A percentile compares a stretch with the other conserved stretches of the same genome.
These are phyloP conservation scores for Loxodonta africana DNA, from an alignment of 2,113 vertebrate genomes.

Conservation along the genomic window DNA sequence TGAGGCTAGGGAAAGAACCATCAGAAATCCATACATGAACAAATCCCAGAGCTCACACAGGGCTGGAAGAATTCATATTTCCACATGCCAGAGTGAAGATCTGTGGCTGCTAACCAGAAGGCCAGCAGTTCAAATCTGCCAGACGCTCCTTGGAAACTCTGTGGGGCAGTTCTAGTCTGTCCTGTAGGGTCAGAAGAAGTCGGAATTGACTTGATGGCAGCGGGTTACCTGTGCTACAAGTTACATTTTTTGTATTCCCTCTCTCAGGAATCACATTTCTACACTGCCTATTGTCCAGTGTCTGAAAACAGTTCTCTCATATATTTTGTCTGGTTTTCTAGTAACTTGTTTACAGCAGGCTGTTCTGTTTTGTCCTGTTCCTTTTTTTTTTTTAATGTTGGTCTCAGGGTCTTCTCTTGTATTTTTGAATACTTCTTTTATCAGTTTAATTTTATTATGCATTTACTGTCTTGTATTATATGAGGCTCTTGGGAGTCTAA, in stretches of 20 bases:
- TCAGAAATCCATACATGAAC: no score
- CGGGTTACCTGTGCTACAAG: not conserved
- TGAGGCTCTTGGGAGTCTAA: not conserved
- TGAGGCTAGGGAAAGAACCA: no score
- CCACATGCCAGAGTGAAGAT: no score
- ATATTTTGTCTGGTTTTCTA: conserved; percentile 31
- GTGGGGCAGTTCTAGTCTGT: no score
- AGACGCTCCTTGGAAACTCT: no score
- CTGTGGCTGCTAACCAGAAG: no score
- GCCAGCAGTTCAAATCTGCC: no score
- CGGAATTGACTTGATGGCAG: not conserved
- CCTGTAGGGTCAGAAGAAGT: no score
- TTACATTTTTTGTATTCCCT: not conserved
- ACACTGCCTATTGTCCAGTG: not conserved
- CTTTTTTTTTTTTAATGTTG: not conserved
- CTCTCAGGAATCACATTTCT: not conserved
- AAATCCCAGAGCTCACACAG: no score
- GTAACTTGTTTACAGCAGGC: not conserved
- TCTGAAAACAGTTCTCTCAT: conserved; percentile 4
- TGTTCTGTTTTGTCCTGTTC: not conserved
- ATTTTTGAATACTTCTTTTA: not conserved
- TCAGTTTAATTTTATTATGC: not conserved
- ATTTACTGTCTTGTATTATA: not conserved
- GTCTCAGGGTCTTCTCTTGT: not conserved
- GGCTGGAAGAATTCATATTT: no score